Conservation (phyloP, 2,113 vertebrate genomes). For the Engystomops pustulosus region DNA sequence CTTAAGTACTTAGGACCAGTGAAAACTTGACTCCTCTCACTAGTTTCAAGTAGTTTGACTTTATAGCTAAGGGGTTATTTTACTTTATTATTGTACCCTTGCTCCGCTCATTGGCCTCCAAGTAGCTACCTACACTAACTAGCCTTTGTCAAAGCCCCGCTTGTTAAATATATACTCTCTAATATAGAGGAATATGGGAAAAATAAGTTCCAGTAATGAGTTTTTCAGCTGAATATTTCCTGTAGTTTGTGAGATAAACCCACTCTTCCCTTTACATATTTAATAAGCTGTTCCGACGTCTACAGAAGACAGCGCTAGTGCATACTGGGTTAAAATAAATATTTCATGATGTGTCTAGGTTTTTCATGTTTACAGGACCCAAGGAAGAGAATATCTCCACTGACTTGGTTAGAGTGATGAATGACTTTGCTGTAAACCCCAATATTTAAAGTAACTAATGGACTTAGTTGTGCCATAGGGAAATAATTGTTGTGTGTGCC, state of each 20-base stretch:
- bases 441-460: constrained; percentile 59
- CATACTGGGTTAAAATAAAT: constrained; percentile 47
- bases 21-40: too few species aligned
- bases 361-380: constrained; percentile 53
- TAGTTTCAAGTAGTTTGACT: too few species aligned
- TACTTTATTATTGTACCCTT: too few species aligned
- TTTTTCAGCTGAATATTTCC: neutral
- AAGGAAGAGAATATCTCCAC: constrained; percentile 38
- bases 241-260: neutral
- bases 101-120: neutral
- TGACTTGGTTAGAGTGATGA: constrained; percentile 36
- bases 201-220: neutral
- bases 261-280: constrained; percentile 7
- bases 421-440: constrained; percentile 45
- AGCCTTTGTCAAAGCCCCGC: neutral
- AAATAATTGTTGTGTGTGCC: constrained; percentile 43
- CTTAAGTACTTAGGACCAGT: too few species aligned
- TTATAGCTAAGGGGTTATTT: too few species aligned
- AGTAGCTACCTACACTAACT: neutral
- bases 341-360: constrained; percentile 37
- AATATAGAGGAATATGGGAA: neutral
- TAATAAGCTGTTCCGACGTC: constrained; percentile 12
- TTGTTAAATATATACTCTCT: too few species aligned
- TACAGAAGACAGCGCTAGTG: constrained; percentile 16
- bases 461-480: constrained; percentile 40